Evolutionary conservation across 1,140 invertebrate species (phyloP), one percentile per base, ranked within the genome.

Genomic region (Lordiphosa collinella): DNA sequence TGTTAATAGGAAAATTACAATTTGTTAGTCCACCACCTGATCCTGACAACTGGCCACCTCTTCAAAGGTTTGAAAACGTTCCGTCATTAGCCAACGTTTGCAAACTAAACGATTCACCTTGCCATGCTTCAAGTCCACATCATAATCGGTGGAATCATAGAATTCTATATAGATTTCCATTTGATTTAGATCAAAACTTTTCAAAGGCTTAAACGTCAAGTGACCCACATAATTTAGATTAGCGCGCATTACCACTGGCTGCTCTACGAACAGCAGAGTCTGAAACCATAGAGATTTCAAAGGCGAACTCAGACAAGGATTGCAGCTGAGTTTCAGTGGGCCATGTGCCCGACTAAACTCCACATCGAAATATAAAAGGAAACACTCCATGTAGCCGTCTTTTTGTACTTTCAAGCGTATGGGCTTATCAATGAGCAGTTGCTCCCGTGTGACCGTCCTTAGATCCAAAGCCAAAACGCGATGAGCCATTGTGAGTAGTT

Each of bases 401-500:
- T 48, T 35, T 0, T 51, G 54, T 8, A 57, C 66, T 10, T 55
- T 25, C 5, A 80, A 10, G 0, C 22, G 34, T 0, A 80, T 50
- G 0, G 25, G 2, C 0, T 54, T 46, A 7, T 75, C 57, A 9
- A 80, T 38, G 0, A 31, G 25, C 0, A 80, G 18, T 9, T 80
- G 52, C 6, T 50, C 29, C 3, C 29, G 5, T 0, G 9, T 18
- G 3, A 46, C 67, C 0, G 7, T 71, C 1, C 34, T 54, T 31
- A 88, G 40, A 41, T 88, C 56, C 11, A 88, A 5, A 1, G 1
- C 13, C 5, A 82, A 10, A 1, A 82, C 25, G 2, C 53, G 12
- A 8, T 76, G 66, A 1, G 71, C 62, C 11, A 60, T 80, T 4
- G 75, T 91, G 0, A 78, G 43, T 11, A 95, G 92, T 89, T 96